Conservation (phyloP, 2,888 invertebrate genomes). For the Allacma fusca region DNA sequence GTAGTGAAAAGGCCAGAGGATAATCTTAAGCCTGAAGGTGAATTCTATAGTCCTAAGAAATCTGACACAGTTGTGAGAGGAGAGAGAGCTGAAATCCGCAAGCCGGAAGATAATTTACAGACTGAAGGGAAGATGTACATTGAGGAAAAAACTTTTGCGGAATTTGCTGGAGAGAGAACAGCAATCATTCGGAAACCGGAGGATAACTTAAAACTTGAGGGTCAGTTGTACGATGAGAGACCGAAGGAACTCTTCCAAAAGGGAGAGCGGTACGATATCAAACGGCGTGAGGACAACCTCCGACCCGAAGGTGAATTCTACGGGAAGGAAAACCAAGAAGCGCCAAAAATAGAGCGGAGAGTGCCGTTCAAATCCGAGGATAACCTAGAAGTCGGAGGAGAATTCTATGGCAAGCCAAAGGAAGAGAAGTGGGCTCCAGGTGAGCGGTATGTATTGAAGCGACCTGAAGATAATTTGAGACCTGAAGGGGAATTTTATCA, state of each 20-base stretch:
- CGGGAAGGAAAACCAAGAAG: constrained; percentile 55
- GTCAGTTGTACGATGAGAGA: constrained; percentile 65
- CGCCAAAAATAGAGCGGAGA: constrained; percentile 55
- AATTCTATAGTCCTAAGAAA: constrained; percentile 65
- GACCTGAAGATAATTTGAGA: constrained; percentile 66
- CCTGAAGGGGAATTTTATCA: constrained; percentile 70
- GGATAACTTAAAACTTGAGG: constrained; percentile 71
- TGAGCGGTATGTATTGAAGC: constrained; percentile 65
- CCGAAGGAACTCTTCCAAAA: constrained; percentile 46
- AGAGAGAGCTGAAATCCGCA: constrained; percentile 64
- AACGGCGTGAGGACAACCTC: constrained; percentile 69
- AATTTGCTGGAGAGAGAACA: constrained; percentile 64
- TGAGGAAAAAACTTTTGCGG: constrained; percentile 28
- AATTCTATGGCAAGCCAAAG: constrained; percentile 35
- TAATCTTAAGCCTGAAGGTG: constrained; percentile 68
- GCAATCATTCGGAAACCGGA: constrained; percentile 63
- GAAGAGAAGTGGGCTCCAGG: constrained; percentile 63
- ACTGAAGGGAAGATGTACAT: constrained; percentile 44
- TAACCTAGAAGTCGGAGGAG: constrained; percentile 67
- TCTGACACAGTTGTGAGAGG: constrained; percentile 47
- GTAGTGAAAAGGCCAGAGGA: constrained; percentile 67
- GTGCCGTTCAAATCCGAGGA: constrained; percentile 69
- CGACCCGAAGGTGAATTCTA: constrained; percentile 64
- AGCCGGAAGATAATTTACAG: constrained; percentile 63
- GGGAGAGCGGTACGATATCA: constrained; percentile 62